These are phyloP conservation scores for Neofelis nebulosa DNA, from an alignment of 2,113 vertebrate genomes.

Conservation along the genomic window DNA sequence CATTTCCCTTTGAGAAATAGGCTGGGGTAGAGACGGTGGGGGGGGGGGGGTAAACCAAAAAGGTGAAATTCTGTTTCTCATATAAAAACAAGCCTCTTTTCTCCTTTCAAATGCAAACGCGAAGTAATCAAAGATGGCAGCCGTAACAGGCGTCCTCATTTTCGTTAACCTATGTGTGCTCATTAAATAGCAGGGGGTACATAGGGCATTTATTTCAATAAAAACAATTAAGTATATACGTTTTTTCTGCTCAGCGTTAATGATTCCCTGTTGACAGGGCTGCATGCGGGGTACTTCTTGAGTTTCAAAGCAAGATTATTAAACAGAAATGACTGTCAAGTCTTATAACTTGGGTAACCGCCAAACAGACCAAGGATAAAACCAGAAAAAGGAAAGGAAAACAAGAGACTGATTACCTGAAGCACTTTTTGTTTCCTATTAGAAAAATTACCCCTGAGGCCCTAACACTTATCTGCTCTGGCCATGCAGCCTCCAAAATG, in stretches of 20 bases:
- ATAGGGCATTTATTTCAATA: constrained; percentile 78
- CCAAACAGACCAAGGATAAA: constrained; percentile 75
- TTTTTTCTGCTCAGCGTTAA: constrained; percentile 72
- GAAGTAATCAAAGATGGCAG: constrained; percentile 71
- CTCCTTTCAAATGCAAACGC: constrained; percentile 68
- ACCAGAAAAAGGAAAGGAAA: background rate
- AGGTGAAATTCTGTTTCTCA: constrained; percentile 67
- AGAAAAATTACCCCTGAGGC: constrained; percentile 46
- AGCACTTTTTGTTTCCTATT: background rate
- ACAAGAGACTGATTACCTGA: constrained; percentile 42
- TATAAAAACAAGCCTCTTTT: constrained; percentile 28
- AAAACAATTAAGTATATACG: constrained; percentile 78
- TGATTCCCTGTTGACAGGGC: constrained; percentile 78
- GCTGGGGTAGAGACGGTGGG: background rate
- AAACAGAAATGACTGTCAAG: constrained; percentile 78
- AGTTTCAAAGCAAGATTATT: constrained; percentile 76
- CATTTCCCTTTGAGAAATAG: constrained; percentile 43
- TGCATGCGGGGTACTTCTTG: constrained; percentile 65
- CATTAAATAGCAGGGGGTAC: constrained; percentile 73
- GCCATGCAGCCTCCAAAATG: background rate
- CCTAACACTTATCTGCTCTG: background rate
- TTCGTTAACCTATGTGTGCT: constrained; percentile 66
- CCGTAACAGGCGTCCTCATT: background rate
- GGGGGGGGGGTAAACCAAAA: background rate
- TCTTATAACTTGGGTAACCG: constrained; percentile 75